Conservation (phyloP, 2,113 vertebrate genomes). For the Reinhardtius hippoglossoides region DNA sequence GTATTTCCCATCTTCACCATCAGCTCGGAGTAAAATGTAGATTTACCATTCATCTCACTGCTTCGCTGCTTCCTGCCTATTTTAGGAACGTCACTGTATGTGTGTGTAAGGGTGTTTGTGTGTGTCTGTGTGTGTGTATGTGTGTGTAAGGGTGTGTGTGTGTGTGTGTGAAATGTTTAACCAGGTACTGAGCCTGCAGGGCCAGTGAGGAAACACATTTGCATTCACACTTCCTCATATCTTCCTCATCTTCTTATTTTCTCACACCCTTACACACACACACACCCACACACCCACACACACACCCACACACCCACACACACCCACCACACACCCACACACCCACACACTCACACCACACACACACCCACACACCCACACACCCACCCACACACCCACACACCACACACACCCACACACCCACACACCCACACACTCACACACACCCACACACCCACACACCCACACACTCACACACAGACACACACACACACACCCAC, state of each 20-base stretch:
- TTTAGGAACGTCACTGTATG: neutral
- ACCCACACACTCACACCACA: no score
- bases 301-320: no score
- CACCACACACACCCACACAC: no score
- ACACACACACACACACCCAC: no score
- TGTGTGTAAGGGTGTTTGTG: neutral
- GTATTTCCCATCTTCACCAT: conserved; percentile 48
- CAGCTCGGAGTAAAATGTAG: conserved; percentile 39
- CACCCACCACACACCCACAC: no score
- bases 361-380: no score
- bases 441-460: no score
- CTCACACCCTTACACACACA: conserved; percentile 16
- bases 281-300: neutral
- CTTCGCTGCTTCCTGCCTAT: conserved; percentile 8
- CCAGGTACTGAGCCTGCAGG: conserved; percentile 33
- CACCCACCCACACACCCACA: no score
- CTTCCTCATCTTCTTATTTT: conserved; percentile 55
- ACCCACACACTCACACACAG: no score
- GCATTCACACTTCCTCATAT: conserved; percentile 58
- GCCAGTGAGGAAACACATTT: conserved; percentile 50
- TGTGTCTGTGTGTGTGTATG: neutral
- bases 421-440: no score
- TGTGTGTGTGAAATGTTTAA: conserved; percentile 8
- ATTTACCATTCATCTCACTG: conserved; percentile 48
- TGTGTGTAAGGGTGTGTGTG: conserved; percentile 3